Conservation (phyloP, 1,140 invertebrate genomes). For the Anthonomus grandis region DNA sequence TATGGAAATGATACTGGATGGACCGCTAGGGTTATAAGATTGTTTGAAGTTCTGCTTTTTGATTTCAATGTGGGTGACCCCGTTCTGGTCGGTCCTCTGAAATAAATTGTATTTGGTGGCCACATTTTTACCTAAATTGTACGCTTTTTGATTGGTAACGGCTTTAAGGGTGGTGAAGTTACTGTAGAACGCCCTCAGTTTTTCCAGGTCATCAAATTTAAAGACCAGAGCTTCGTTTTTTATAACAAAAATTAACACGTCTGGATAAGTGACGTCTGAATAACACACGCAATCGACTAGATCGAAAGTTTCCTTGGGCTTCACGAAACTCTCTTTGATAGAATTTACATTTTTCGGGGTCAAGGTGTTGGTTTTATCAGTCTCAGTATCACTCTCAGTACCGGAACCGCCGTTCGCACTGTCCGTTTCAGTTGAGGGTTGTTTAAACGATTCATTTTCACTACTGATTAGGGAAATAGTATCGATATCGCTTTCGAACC, state of each 20-base stretch:
- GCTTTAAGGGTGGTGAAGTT: slow-evolving; percentile 47
- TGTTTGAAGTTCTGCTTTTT: too few species aligned
- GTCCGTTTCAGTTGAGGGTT: slow-evolving; percentile 37
- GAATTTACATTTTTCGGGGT: slow-evolving; percentile 22
- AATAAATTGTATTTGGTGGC: slow-evolving; percentile 45
- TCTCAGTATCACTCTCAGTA: slow-evolving; percentile 44
- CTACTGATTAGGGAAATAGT: slow-evolving; percentile 45
- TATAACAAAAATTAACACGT: slow-evolving; percentile 47
- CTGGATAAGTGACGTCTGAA: slow-evolving; percentile 43
- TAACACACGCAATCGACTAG: slow-evolving; percentile 49
- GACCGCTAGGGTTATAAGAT: slow-evolving; percentile 26
- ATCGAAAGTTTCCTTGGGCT: slow-evolving; percentile 37
- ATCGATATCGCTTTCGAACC: slow-evolving; percentile 50
- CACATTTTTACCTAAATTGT: slow-evolving; percentile 29
- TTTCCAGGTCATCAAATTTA: slow-evolving; percentile 41
- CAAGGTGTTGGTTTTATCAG: slow-evolving; percentile 22
- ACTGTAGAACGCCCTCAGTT: slow-evolving; percentile 41
- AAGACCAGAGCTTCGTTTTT: slow-evolving; percentile 46
- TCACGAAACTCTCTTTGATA: slow-evolving; percentile 14
- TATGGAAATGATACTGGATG: slow-evolving; percentile 42
- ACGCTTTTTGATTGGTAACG: slow-evolving; percentile 41
- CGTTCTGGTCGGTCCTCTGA: slow-evolving; percentile 48
- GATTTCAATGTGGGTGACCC: slow-evolving; percentile 49
- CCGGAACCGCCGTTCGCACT: slow-evolving; percentile 47
- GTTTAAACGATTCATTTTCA: slow-evolving; percentile 40